These are phyloP conservation scores for Phrynosoma blainvillii DNA, from an alignment of 2,113 vertebrate genomes.

Conservation along the genomic window DNA sequence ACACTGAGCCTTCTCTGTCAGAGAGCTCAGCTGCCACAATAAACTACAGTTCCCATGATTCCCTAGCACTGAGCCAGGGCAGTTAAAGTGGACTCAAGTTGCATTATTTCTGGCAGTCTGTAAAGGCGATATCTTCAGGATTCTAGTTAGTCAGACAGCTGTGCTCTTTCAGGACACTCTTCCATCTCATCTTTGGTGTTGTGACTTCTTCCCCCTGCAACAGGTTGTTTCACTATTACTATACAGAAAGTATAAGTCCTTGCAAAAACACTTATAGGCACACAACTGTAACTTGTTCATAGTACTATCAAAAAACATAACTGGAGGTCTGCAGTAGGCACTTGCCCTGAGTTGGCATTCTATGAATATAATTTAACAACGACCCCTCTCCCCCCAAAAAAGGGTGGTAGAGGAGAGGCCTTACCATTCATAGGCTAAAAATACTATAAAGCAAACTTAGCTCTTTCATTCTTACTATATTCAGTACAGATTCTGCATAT, in stretches of 20 bases:
- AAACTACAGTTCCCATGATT: too few relatives aligned
- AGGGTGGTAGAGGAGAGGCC: conserved; percentile 21
- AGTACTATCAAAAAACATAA: background rate
- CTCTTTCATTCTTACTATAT: conserved; percentile 16
- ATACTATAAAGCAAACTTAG: conserved; percentile 53
- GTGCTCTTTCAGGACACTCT: too few relatives aligned
- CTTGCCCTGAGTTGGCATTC: background rate
- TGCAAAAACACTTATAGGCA: background rate
- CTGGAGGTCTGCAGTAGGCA: background rate
- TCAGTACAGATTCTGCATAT: conserved; percentile 32
- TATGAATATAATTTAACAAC: background rate
- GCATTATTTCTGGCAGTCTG: too few relatives aligned
- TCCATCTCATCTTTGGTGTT: too few relatives aligned
- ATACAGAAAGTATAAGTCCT: background rate
- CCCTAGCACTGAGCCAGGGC: too few relatives aligned
- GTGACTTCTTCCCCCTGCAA: too few relatives aligned
- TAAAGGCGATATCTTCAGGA: too few relatives aligned
- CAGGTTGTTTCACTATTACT: background rate
- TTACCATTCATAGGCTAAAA: conserved; percentile 57
- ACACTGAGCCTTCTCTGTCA: too few relatives aligned
- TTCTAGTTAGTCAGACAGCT: too few relatives aligned
- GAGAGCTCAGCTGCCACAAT: too few relatives aligned
- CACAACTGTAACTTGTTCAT: background rate
- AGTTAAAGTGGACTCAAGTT: too few relatives aligned
- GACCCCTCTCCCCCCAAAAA: too few relatives aligned